These are phyloP conservation scores for Brachionus koreanus DNA, from an alignment of 1,140 invertebrate genomes.

Conservation along the genomic window DNA sequence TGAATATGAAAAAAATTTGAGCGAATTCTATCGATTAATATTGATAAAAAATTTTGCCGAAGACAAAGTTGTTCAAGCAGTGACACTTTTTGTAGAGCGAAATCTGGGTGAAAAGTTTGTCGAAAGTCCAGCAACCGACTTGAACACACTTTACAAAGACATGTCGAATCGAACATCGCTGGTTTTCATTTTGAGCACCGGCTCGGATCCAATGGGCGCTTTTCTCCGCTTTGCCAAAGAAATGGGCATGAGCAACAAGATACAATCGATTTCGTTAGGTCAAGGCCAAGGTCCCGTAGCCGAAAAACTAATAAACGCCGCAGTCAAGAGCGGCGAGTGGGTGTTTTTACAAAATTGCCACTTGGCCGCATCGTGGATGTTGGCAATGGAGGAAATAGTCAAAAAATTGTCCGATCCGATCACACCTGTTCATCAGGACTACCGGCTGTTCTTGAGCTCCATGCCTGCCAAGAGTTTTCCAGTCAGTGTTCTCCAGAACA, in stretches of 20 bases:
- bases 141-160: conserved; percentile 67
- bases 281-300: conserved; percentile 60
- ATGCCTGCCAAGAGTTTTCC: conserved; percentile 59
- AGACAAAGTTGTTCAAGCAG: conserved; percentile 65
- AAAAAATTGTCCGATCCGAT: conserved; percentile 53
- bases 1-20: neutral
- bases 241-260: conserved; percentile 56
- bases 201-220: conserved; percentile 62
- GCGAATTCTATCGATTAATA: conserved; percentile 57
- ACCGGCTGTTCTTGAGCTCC: conserved; percentile 57
- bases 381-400: conserved; percentile 55
- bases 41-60: conserved; percentile 56
- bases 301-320: conserved; percentile 56
- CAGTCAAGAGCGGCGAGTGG: conserved; percentile 57
- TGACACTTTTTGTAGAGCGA: conserved; percentile 71
- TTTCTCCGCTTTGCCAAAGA: conserved; percentile 69
- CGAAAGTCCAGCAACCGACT: conserved; percentile 68
- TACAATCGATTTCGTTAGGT: conserved; percentile 62
- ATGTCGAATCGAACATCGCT: conserved; percentile 57
- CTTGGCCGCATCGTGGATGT: conserved; percentile 59
- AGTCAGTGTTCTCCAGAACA: conserved; percentile 58
- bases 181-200: conserved; percentile 58
- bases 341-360: conserved; percentile 58
- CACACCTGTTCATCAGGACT: conserved; percentile 55
- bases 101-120: conserved; percentile 74